phyloP scores from a whole-genome alignment of 1,140 invertebrate species.

The Oreohelix idahoensis region DNA sequence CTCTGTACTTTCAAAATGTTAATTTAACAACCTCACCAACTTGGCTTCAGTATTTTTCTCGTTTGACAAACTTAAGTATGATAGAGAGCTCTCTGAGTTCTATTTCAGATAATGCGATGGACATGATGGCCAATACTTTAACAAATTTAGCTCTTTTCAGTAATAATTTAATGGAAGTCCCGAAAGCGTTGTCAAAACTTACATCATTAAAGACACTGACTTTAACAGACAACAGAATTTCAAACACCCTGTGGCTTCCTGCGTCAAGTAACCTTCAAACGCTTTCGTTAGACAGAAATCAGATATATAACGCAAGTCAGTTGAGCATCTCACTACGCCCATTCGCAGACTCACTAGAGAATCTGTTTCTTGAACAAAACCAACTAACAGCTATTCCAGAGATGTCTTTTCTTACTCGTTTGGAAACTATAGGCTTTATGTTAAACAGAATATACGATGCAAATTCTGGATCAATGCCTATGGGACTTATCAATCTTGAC shows the following conservation, averaged over 20 bases:
- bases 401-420: not conserved
- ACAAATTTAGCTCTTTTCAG: not conserved
- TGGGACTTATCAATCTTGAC: not conserved
- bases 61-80: not conserved
- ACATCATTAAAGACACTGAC: not conserved
- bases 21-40: not conserved
- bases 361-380: not conserved
- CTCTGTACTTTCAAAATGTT: not conserved
- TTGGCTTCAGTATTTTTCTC: not conserved
- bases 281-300: not conserved
- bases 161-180: not conserved
- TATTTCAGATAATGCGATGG: not conserved
- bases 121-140: not conserved
- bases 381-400: not conserved
- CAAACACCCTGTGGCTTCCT: not conserved
- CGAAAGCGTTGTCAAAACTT: not conserved
- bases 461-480: not conserved
- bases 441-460: not conserved
- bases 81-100: not conserved
- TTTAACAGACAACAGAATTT: not conserved
- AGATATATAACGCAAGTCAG: not conserved
- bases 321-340: not conserved
- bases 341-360: not conserved
- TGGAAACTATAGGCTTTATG: not conserved
- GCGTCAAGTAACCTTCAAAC: not conserved